phyloP scores from a whole-genome alignment of 2,797 vertebrate genomes.

The Poeciliopsis gracilis region DNA sequence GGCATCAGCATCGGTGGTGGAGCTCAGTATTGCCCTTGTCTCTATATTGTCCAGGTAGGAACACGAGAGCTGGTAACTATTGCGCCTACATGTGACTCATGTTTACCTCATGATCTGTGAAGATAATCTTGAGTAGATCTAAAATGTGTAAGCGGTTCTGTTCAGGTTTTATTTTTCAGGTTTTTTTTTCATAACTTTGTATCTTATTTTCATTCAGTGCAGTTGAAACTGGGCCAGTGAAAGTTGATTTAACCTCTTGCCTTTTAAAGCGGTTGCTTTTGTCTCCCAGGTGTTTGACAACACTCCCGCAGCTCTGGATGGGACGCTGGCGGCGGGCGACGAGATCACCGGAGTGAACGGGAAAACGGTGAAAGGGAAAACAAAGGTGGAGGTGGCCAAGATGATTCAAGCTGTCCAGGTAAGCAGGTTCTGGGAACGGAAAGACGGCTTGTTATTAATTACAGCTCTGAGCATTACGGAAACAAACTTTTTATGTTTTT shows the following conservation, averaged over 20 bases:
- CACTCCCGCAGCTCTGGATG: constrained; percentile 91
- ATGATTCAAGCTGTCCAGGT: constrained; percentile 99
- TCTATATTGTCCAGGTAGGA: constrained; percentile 96
- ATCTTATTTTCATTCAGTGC: neutral
- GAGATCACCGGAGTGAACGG: constrained; percentile 97
- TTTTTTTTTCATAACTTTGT: neutral
- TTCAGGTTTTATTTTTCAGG: too few species aligned
- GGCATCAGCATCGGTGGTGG: constrained; percentile 98
- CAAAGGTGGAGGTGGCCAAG: constrained; percentile 98
- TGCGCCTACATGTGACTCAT: fast-evolving
- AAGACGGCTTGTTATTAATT: neutral
- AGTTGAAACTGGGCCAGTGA: neutral
- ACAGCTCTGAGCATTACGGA: too few species aligned
- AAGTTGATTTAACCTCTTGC: neutral
- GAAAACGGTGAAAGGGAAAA: constrained; percentile 95
- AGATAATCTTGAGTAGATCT: neutral
- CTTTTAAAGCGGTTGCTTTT: constrained; percentile 6
- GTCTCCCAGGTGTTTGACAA: constrained; percentile 92
- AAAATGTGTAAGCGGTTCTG: neutral
- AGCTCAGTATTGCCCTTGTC: constrained; percentile 96
- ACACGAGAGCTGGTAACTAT: neutral
- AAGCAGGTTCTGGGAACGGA: constrained; percentile 4
- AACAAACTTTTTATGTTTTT: neutral
- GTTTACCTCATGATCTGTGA: neutral
- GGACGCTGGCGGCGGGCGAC: constrained; percentile 93